A percentile compares a stretch with the other conserved stretches of the same genome.
These are phyloP conservation scores for Cataglyphis cursor DNA, from an alignment of 2,888 invertebrate genomes.

Conservation along the genomic window DNA sequence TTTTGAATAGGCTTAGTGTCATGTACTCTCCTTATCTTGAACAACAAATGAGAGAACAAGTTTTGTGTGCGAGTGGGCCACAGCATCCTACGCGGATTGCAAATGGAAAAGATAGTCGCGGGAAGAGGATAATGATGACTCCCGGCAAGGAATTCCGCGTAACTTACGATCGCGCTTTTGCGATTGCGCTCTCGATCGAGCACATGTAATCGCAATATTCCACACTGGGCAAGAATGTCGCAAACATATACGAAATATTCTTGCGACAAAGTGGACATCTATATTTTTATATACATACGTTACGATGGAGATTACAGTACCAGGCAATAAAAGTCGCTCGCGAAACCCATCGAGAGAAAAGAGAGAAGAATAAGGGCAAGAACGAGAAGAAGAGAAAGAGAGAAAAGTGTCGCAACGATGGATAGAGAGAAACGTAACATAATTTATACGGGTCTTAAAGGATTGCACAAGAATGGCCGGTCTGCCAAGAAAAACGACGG, in stretches of 20 bases:
- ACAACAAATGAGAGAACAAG: constrained; percentile 52
- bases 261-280: constrained; percentile 61
- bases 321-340: constrained; percentile 70
- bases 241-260: constrained; percentile 62
- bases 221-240: constrained; percentile 58
- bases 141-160: constrained; percentile 41
- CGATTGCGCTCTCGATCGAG: constrained; percentile 55
- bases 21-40: constrained; percentile 31
- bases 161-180: constrained; percentile 54
- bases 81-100: constrained; percentile 15
- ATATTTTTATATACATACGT: constrained; percentile 11
- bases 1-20: neutral
- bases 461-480: constrained; percentile 79
- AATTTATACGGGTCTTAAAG: constrained; percentile 79
- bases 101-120: constrained; percentile 22
- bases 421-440: constrained; percentile 60
- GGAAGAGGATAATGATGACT: constrained; percentile 47
- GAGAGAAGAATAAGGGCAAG: constrained; percentile 21
- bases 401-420: constrained; percentile 50
- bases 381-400: constrained; percentile 12
- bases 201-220: constrained; percentile 46
- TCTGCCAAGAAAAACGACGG: constrained; percentile 47
- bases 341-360: constrained; percentile 52
- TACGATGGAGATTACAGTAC: constrained; percentile 63
- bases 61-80: constrained; percentile 27